Conservation (phyloP, 2,797 vertebrate species). For the Enteromius treurensis region DNA sequence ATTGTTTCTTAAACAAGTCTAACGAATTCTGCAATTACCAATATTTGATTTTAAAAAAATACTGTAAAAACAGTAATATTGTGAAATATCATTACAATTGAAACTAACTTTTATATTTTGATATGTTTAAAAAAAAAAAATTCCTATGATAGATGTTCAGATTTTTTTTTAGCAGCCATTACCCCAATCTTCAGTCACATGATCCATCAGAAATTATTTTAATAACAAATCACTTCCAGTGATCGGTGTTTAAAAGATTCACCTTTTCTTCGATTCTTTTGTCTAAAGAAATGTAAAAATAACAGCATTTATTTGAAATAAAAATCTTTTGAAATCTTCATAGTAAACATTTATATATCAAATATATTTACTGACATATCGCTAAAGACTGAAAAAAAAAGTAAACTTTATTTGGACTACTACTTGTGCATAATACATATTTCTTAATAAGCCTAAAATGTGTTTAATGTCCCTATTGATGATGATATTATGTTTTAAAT, state of each 20-base stretch:
- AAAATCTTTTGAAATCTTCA: neutral
- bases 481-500: neutral
- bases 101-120: neutral
- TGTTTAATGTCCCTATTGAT: neutral
- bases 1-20: neutral
- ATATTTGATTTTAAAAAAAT: neutral
- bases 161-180: neutral
- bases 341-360: neutral
- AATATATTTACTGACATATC: neutral
- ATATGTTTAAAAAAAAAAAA: neutral
- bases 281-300: neutral
- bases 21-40: neutral
- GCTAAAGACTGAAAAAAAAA: neutral
- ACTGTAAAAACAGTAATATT: neutral
- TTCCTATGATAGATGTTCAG: neutral
- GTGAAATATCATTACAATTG: neutral
- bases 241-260: neutral
- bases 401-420: too few species aligned
- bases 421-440: too few species aligned
- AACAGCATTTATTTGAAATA: neutral
- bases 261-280: neutral
- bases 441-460: neutral
- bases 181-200: neutral
- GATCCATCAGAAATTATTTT: neutral
- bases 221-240: neutral